Base-by-base conservation (phyloP, 2,113 vertebrate species). In the Panthera tigris region DNA sequence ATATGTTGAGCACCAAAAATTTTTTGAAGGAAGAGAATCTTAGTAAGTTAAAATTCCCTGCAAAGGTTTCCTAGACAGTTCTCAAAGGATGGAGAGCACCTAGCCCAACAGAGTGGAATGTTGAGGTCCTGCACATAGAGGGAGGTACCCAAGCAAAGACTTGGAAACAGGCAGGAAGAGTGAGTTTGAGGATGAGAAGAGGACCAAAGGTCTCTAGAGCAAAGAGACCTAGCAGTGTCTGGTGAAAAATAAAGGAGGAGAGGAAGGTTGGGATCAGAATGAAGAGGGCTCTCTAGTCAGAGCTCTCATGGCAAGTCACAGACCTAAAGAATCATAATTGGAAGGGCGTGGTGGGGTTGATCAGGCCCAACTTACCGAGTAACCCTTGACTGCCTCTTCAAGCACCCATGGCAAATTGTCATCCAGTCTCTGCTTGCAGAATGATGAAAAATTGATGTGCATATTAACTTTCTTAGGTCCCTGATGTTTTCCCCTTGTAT, bases 11-110 rank as follows among this genome's bases (percentile, higher is more conserved):
- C 57, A 85, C 10, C 36, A 73, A 84, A 71, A 80, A 84, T 80
- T 97, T 55, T 87, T 65, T 89, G 55, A 97, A 11, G 76, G 82
- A 85, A 82, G 87, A 92, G 13, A n/a, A 79, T 41, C 19, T 48
- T 4, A 52, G 36, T 31, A 88, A 57, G 16, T 2, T 69, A 52
- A 74, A 27, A 68, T 2, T 3, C 15, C 57, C 39, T 79, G 36
- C 11, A 68, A 89, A 76, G 48, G 1, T 27, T 92, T 78, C 31
- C 31, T 65, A 76, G 21, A 14, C 13, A 76, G 10, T 52, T 92
- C 48, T 90, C 16, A 27, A 14, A 61, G 10, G 16, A 45, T 29
- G 4, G 15, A 71, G 41, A 80, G 31, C 14, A 39, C 21, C 85
- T 61, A 74, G 10, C 16, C 71, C 31, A 79, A 41, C 21, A 33